Evolutionary conservation across 2,113 vertebrate species (phyloP).

Genomic region (Gymnorhina tibicen): DNA sequence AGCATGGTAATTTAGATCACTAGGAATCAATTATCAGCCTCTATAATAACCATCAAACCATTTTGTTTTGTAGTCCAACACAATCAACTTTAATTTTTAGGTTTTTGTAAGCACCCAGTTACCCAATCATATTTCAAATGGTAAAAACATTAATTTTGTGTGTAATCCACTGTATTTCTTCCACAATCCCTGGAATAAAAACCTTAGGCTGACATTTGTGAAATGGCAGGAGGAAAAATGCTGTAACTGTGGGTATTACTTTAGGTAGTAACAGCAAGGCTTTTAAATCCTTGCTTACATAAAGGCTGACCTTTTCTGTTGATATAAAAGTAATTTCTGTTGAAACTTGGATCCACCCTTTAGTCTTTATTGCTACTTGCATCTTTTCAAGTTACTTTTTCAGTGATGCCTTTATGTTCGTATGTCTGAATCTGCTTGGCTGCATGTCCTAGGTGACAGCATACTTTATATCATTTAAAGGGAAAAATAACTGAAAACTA

Average conservation of each 20-base stretch:
- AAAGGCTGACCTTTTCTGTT: constrained; percentile 16
- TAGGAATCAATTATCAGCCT: neutral
- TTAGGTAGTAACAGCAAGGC: neutral
- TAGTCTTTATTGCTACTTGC: neutral
- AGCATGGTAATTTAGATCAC: neutral
- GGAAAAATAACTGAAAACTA: neutral
- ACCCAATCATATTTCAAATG: neutral
- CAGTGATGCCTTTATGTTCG: neutral
- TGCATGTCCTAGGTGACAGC: neutral
- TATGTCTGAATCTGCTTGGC: neutral
- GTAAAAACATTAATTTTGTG: neutral
- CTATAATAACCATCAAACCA: neutral
- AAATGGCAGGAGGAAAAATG: constrained; percentile 20
- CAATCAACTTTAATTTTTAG: neutral
- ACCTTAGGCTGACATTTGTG: constrained; percentile 43
- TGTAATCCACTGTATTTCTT: constrained; percentile 8
- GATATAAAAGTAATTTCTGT: constrained; percentile 5
- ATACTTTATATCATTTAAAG: neutral
- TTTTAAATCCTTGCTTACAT: constrained; percentile 40
- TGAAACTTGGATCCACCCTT: neutral
- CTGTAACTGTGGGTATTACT: neutral
- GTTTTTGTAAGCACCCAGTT: neutral
- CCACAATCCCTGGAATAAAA: constrained; percentile 15
- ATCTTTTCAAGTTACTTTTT: neutral
- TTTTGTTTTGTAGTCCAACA: neutral